Evolutionary conservation across 2,113 vertebrate species (phyloP).

Genomic region (Merops nubicus): DNA sequence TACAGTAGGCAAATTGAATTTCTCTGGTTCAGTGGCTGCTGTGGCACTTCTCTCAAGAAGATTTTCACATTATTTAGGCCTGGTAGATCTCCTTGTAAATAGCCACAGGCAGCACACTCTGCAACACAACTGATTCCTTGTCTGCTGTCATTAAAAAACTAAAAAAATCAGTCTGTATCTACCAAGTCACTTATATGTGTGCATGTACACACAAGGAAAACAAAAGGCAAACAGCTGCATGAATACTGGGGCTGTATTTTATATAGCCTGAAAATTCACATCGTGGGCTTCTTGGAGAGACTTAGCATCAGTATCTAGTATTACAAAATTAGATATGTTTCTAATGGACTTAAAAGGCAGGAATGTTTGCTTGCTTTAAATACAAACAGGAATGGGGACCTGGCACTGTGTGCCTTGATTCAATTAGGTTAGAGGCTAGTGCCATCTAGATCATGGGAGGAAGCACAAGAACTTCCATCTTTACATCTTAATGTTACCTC

Average conservation of each 20-base stretch:
- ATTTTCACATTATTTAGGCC: conserved; percentile 71
- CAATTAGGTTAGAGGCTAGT: background rate
- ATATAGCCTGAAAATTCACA: background rate
- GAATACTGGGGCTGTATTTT: background rate
- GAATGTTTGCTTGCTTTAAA: conserved; percentile 3
- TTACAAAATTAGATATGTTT: conserved; percentile 22
- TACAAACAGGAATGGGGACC: background rate
- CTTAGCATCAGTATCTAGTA: background rate
- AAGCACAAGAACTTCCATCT: background rate
- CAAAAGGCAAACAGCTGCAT: background rate
- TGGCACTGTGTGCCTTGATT: background rate
- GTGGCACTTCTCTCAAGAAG: conserved; percentile 60
- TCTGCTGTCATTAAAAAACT: background rate
- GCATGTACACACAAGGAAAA: background rate
- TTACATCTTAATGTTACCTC: background rate
- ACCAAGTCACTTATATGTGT: background rate
- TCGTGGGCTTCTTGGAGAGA: background rate
- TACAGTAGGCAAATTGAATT: conserved; percentile 81
- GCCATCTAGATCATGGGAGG: background rate
- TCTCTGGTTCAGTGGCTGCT: conserved; percentile 74
- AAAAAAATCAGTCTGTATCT: background rate
- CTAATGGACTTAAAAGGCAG: conserved; percentile 26
- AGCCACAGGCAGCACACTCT: background rate
- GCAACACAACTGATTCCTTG: background rate
- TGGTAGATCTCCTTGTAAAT: conserved; percentile 70